Percentiles rank a stretch among this genome's conserved stretches.
phyloP scores from a whole-genome alignment of 64 coral and sea anemone genomes.

The Exaiptasia diaphana region DNA sequence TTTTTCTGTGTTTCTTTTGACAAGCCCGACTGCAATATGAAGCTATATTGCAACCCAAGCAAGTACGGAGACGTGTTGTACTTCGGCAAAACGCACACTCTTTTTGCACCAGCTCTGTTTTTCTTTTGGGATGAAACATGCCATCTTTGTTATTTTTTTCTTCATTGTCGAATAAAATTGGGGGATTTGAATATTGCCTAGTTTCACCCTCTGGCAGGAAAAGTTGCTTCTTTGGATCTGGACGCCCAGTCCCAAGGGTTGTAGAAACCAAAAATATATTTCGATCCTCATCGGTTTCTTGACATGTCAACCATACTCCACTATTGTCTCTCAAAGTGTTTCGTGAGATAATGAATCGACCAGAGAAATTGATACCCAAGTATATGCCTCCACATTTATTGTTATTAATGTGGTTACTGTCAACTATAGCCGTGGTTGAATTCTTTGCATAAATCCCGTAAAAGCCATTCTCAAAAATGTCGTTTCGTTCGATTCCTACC shows the following conservation, averaged over 20 bases:
- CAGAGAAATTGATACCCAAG: slow-evolving; percentile 67
- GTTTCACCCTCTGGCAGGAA: slow-evolving; percentile 56
- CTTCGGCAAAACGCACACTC: slow-evolving; percentile 60
- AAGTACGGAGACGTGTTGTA: background rate
- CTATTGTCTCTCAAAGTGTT: slow-evolving; percentile 61
- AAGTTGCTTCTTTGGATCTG: background rate
- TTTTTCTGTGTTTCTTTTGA: slow-evolving; percentile 13
- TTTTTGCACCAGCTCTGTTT: background rate
- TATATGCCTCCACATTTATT: slow-evolving; percentile 79
- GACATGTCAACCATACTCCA: slow-evolving; percentile 55
- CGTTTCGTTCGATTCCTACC: slow-evolving; percentile 14
- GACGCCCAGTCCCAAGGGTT: background rate
- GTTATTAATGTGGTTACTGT: slow-evolving; percentile 22
- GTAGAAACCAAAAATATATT: background rate
- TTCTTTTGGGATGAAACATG: slow-evolving; percentile 52
- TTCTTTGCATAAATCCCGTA: slow-evolving; percentile 51
- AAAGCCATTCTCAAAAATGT: slow-evolving; percentile 70
- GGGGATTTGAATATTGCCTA: slow-evolving; percentile 12
- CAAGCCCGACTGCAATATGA: slow-evolving; percentile 53
- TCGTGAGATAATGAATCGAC: slow-evolving; percentile 29
- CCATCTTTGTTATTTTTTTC: slow-evolving; percentile 38
- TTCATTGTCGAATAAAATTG: slow-evolving; percentile 2
- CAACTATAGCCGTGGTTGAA: slow-evolving; percentile 38
- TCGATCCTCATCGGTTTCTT: background rate
- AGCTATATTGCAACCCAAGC: slow-evolving; percentile 26